Evolutionary conservation across 2,888 invertebrate genomes (phyloP).

Genomic region (Cephus rjabovi): DNA sequence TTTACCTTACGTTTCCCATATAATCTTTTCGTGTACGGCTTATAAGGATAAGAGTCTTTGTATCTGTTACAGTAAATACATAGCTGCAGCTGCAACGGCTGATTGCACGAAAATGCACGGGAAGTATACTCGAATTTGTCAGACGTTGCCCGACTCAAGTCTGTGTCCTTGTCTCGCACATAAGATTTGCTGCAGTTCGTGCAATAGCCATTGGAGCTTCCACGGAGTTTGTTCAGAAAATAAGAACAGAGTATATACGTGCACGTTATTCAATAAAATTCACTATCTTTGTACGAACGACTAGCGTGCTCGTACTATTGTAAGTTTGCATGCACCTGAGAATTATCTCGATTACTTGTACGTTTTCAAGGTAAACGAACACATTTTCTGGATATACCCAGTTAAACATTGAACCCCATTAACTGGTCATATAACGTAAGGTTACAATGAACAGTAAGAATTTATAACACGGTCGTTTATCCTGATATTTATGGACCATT

Average conservation of each 20-base stretch:
- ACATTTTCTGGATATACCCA: too few relatives aligned
- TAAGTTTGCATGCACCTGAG: too few relatives aligned
- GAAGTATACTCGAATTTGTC: not conserved
- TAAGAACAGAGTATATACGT: not conserved
- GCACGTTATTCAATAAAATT: not conserved
- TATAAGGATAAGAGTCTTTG: not conserved
- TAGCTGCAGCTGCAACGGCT: not conserved
- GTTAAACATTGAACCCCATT: too few relatives aligned
- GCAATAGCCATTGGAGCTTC: not conserved
- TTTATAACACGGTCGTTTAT: constrained; percentile 25
- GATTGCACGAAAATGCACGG: not conserved
- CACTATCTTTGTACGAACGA: too few relatives aligned
- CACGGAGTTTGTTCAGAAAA: not conserved
- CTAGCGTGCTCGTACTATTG: too few relatives aligned
- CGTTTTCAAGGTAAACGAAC: too few relatives aligned
- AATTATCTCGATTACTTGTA: too few relatives aligned
- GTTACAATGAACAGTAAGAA: not conserved
- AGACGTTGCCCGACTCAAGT: not conserved
- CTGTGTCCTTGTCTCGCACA: not conserved
- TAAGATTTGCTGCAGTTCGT: not conserved
- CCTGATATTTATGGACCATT: constrained; percentile 31
- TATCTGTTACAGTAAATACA: not conserved
- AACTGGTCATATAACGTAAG: not conserved
- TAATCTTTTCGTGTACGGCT: not conserved
- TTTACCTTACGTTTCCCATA: not conserved